Base-by-base conservation (phyloP, 2,797 vertebrate genomes). In the Hydrolagus colliei region DNA sequence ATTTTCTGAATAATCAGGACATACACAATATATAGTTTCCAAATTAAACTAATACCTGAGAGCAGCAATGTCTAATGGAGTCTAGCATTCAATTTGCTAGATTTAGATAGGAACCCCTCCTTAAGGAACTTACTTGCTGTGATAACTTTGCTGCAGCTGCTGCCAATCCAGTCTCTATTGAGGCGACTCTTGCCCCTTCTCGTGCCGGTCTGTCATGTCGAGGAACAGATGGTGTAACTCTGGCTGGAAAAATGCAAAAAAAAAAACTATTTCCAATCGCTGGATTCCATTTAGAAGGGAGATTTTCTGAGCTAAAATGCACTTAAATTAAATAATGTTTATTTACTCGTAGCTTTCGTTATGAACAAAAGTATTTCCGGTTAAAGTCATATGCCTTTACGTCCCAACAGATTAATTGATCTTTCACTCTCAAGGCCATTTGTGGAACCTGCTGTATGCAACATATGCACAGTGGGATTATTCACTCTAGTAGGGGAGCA, bases 121-220 rank as follows among this genome's bases (percentile, higher is more conserved):
- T 1, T 9, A 68, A 87, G 73, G 87, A 85, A 74, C 92, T 90
- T 88, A 98, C 98, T 96, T 99, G 98, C 90, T 99, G 98, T 35
- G 98, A 99, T 65, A 99, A 90, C 89, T 99, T 99, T 5, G 98
- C 98, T 0, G 98, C 97, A 0, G 98, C 98, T 0, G 97, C 97
- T 0, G 97, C 98, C 35, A 99, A 92, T 67, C 98, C 97, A 0
- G 98, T 99, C 89, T 99, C 98, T 77, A 99, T 96, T 88, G 98
- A 99, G 16, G 97, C 97, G 75, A 99, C 97, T 86, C 98, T 93
- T 0, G 98, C 97, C 65, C 97, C 98, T 73, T 99, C 98, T 71
- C 98, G 95, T 20, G 97, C 96, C 0, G 98, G 98, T 86, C 98
- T 93, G 91, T 98, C 97, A 86, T 98, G 97, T 65, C 98, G 93